Evolutionary conservation across 2,888 invertebrate genomes (phyloP), one percentile per base, ranked within the genome.

Genomic region (Lucinisca nassula): DNA sequence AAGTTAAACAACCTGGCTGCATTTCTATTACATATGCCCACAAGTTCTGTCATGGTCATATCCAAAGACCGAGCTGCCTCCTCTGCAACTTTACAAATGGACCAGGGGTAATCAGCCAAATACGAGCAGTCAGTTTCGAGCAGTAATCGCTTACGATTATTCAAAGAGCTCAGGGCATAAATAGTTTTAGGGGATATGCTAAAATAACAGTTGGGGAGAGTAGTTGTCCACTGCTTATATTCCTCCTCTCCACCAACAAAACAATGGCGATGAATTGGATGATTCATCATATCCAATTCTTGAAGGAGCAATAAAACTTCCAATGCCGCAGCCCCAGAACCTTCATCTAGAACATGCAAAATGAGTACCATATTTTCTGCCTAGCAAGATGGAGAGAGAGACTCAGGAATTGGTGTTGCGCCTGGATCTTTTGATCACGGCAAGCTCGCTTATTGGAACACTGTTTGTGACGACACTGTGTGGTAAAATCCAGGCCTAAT

Each of bases 341-440:
- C 24, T 21, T 72, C 8, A 72, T 72, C 72, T 37, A 35, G 37
- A 3, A 72, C 72, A 72, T 72, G 72, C 37, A 72, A 4, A n/a
- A 72, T 21, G 10, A 72, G 37, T 6, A 38, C 38, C 24, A 37
- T 72, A n/a, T 38, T 38, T 21, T 27, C 35, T 72, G 21, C 21
- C 37, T 72, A 1, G 72, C 72, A n/a, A 72, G 38, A 6, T 38
- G 38, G n/a, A 72, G 37, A 72, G 24, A 35, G 12, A 38, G 72
- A 35, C 72, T 35, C 8, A 72, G 72, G 37, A 72, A 72, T 38
- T 12, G n/a, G 38, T 1, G 72, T 37, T 72, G 72, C 37, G n/a
- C 72, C 37, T 72, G n/a, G n/a, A 72, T 10, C 21, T 72, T 72
- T 37, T 37, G 37, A 35, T n/a, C 37, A 72, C 72, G 72, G n/a